These are phyloP conservation scores for Leucoraja ocellata DNA, from an alignment of 2,797 vertebrate genomes.

Conservation along the genomic window DNA sequence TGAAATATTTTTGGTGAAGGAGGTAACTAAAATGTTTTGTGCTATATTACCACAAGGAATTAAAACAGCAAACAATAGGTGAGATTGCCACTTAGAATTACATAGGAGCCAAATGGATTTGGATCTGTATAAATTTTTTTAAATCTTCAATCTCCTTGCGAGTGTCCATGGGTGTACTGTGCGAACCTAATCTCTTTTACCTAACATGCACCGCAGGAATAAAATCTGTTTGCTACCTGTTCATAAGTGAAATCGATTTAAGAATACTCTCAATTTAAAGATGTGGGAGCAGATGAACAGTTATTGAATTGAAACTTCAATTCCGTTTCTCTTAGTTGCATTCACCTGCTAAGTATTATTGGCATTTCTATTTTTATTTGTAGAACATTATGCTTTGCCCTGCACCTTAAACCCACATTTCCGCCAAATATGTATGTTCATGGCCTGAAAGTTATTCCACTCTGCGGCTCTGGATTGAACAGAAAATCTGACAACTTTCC, in stretches of 20 bases:
- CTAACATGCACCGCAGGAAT: not conserved
- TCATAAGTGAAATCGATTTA: not conserved
- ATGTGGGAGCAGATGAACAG: not conserved
- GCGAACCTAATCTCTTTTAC: not conserved
- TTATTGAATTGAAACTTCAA: too few relatives aligned
- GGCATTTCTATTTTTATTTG: too few relatives aligned
- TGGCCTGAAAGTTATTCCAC: not conserved
- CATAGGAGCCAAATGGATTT: not conserved
- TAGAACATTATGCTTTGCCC: not conserved
- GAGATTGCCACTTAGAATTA: not conserved
- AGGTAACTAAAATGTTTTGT: not conserved
- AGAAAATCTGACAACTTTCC: not conserved
- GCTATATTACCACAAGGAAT: not conserved
- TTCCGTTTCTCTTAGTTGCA: too few relatives aligned
- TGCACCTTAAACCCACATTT: not conserved
- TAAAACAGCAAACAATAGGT: not conserved
- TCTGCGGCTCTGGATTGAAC: not conserved
- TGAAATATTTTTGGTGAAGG: not conserved
- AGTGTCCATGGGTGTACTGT: not conserved
- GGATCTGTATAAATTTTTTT: not conserved
- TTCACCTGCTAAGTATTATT: too few relatives aligned
- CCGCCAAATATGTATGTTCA: not conserved
- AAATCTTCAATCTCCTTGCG: not conserved
- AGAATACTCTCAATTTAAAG: not conserved
- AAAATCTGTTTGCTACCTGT: not conserved